Evolutionary conservation across 2,113 vertebrate genomes (phyloP).

Genomic region (Lepisosteus osseus): DNA sequence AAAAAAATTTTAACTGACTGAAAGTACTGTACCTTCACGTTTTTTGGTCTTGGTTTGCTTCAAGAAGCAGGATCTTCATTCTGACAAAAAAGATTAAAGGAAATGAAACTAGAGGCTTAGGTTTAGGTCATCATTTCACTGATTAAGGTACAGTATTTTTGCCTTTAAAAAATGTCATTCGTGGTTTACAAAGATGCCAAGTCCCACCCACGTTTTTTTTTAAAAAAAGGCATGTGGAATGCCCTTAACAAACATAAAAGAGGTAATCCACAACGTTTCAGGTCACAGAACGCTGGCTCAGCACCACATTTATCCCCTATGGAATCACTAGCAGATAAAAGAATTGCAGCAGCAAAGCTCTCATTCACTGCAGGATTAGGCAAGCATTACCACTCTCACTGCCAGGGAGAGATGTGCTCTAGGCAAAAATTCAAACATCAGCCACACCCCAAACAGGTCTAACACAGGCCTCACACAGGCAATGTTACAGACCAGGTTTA

Average conservation of each 20-base stretch:
- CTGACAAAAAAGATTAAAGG: too few species aligned
- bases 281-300: constrained; percentile 53
- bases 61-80: too few species aligned
- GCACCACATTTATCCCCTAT: constrained; percentile 50
- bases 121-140: not conserved
- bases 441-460: not conserved
- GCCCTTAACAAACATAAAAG: constrained; percentile 38
- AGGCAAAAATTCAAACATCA: not conserved
- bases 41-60: too few species aligned
- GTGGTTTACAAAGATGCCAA: not conserved
- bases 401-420: not conserved
- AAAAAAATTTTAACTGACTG: too few species aligned
- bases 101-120: not conserved
- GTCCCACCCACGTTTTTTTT: not conserved
- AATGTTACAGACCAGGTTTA: too few species aligned
- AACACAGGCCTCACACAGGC: too few species aligned
- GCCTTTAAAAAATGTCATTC: not conserved
- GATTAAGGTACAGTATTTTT: not conserved
- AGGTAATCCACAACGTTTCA: constrained; percentile 45
- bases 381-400: constrained; percentile 40
- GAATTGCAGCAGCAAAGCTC: constrained; percentile 60
- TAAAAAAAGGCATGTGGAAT: constrained; percentile 27
- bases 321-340: constrained; percentile 61
- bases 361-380: constrained; percentile 69
- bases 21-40: too few species aligned